Percentiles rank a stretch among this genome's conserved stretches.
Evolutionary conservation across 2,113 vertebrate species (phyloP).

Genomic region (Ceuthmochares aereus): DNA sequence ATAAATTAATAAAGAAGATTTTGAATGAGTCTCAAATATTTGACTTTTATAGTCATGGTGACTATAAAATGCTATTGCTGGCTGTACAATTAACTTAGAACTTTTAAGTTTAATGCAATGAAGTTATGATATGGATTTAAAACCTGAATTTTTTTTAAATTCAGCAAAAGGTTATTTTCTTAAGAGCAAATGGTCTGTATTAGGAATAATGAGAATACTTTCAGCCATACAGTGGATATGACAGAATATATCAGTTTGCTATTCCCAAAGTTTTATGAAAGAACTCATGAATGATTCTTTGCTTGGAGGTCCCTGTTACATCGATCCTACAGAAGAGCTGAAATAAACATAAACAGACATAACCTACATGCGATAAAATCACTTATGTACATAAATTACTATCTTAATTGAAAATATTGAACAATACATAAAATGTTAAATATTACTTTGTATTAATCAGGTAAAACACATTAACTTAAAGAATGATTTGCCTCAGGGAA

Average conservation of each 20-base stretch:
- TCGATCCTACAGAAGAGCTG: background rate
- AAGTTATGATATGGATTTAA: background rate
- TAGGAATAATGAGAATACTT: background rate
- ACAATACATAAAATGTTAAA: background rate
- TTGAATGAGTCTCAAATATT: background rate
- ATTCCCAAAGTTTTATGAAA: background rate
- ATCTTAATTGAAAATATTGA: background rate
- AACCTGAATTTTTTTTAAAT: background rate
- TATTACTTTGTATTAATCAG: background rate
- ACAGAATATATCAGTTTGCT: background rate
- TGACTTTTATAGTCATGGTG: background rate
- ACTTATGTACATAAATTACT: background rate
- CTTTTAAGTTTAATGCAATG: background rate
- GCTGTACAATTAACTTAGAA: background rate
- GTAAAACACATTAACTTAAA: background rate
- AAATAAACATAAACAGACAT: background rate
- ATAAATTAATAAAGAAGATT: background rate
- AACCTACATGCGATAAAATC: background rate
- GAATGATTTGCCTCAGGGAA: background rate
- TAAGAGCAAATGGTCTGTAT: background rate
- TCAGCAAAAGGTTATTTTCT: background rate
- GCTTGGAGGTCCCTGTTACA: background rate
- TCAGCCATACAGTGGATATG: background rate
- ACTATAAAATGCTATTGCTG: background rate
- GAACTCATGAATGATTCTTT: background rate